These are phyloP conservation scores for Trachemys scripta DNA, from an alignment of 2,113 vertebrate genomes.

Conservation along the genomic window DNA sequence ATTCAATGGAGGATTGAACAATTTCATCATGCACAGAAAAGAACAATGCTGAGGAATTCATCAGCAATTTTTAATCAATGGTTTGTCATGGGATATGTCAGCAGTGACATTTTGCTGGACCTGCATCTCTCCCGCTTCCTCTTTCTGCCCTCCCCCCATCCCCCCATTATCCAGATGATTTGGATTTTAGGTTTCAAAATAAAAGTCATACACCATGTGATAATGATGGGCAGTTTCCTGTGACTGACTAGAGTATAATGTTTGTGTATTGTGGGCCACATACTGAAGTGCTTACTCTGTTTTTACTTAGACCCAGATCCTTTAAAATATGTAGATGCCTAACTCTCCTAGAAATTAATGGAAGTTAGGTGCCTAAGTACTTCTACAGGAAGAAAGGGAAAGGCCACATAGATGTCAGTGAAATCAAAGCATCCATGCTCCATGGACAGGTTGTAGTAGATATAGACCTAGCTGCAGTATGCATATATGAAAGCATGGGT, in stretches of 20 bases:
- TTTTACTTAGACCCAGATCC: neutral
- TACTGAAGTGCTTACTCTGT: neutral
- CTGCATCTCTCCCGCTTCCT: neutral
- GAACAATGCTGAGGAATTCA: neutral
- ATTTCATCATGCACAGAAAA: neutral
- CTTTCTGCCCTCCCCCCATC: too few species aligned
- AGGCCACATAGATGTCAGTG: neutral
- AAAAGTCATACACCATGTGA: neutral
- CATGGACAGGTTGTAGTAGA: neutral
- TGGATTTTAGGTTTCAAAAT: neutral
- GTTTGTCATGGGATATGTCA: neutral
- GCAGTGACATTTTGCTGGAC: neutral
- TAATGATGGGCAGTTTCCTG: neutral
- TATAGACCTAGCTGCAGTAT: neutral
- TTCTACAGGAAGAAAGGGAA: neutral
- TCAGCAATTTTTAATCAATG: neutral
- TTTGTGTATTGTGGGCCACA: neutral
- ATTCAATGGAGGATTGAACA: neutral
- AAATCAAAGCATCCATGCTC: neutral
- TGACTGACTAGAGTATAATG: neutral
- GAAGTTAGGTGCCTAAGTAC: neutral
- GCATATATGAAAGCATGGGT: neutral
- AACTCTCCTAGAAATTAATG: neutral
- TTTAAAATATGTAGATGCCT: neutral
- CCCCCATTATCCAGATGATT: neutral